Evolutionary conservation across 1,140 invertebrate species (phyloP).

Genomic region (Trichonephila inaurata): DNA sequence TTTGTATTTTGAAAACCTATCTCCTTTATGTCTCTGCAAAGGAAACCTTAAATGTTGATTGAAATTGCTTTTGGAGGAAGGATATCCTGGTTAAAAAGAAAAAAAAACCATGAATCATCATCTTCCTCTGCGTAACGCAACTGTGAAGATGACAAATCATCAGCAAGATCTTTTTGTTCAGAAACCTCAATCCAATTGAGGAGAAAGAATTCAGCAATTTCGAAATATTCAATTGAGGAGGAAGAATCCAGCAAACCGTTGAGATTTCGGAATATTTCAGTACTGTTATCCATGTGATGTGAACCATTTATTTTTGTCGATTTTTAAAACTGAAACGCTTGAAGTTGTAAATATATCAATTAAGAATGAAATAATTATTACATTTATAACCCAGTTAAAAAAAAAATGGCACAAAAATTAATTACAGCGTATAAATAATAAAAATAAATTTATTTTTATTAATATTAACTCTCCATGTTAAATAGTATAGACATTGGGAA

Average conservation of each 20-base stretch:
- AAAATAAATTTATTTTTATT: too few relatives aligned
- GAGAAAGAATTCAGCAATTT: background rate
- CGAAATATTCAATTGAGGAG: background rate
- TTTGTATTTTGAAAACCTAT: background rate
- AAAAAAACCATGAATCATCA: background rate
- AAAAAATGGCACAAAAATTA: too few relatives aligned
- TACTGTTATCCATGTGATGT: too few relatives aligned
- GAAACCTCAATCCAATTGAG: background rate
- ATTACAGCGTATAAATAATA: too few relatives aligned
- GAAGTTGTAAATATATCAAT: too few relatives aligned
- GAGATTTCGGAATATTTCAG: background rate
- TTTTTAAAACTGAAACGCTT: too few relatives aligned
- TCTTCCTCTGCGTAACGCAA: background rate
- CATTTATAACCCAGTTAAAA: too few relatives aligned
- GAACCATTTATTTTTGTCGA: too few relatives aligned
- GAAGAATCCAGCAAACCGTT: background rate
- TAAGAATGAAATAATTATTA: too few relatives aligned
- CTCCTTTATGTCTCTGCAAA: background rate
- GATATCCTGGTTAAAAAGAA: slow-evolving; percentile 34
- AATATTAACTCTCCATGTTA: too few relatives aligned
- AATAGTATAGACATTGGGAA: too few relatives aligned
- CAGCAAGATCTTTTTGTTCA: background rate
- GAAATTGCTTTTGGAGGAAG: slow-evolving; percentile 9
- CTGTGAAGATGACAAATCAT: background rate
- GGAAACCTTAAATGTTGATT: background rate